Evolutionary conservation across 2,888 invertebrate species (phyloP).

Genomic region (Plebejus melissa): DNA sequence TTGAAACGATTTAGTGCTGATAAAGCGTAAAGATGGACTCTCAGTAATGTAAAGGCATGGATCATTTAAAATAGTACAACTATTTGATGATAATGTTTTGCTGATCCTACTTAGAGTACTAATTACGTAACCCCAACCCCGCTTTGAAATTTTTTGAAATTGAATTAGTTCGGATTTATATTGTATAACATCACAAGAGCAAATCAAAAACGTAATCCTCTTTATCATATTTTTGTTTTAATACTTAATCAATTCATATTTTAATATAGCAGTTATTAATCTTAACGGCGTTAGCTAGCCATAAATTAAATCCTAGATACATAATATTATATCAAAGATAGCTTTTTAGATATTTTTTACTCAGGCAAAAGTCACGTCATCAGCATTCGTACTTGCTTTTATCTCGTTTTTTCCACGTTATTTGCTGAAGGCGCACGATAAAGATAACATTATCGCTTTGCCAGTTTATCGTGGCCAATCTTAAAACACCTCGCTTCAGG

Average conservation of each 20-base stretch:
- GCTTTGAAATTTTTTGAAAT: not conserved
- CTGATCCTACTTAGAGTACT: not conserved
- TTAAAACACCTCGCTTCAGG: slow-evolving; percentile 25
- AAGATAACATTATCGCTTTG: slow-evolving; percentile 35
- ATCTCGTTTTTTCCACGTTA: slow-evolving; percentile 75
- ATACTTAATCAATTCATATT: no score
- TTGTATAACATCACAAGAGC: no score
- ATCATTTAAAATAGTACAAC: no score
- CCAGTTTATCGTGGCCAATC: slow-evolving; percentile 24
- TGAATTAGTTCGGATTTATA: no score
- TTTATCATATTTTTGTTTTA: no score
- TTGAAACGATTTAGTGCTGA: no score
- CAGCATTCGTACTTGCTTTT: slow-evolving; percentile 59
- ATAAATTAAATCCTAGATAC: not conserved
- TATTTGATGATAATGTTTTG: not conserved
- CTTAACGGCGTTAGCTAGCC: not conserved
- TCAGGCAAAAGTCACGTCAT: slow-evolving; percentile 44
- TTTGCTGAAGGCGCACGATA: slow-evolving; percentile 76
- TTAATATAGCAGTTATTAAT: not conserved
- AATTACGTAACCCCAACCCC: not conserved
- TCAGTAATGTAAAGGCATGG: no score
- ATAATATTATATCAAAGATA: not conserved
- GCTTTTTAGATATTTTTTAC: not conserved
- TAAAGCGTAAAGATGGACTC: no score
- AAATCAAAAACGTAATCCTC: no score